phyloP scores from a whole-genome alignment of 2,113 vertebrate genomes.

The Sprattus sprattus region DNA sequence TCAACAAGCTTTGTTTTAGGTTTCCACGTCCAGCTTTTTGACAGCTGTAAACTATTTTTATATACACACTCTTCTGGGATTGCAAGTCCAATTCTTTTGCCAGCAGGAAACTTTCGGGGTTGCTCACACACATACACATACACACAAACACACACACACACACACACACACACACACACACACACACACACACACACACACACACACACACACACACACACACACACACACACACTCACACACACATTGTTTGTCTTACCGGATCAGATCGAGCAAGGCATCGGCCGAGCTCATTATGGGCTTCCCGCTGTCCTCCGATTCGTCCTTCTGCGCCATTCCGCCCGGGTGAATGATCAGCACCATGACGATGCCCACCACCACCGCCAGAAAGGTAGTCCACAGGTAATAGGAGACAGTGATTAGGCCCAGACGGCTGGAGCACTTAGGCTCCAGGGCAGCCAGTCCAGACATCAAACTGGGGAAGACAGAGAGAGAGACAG shows the following conservation, averaged over 20 bases:
- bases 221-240: constrained; percentile 6
- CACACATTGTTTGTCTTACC: constrained; percentile 68
- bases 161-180: not conserved
- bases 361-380: constrained; percentile 95
- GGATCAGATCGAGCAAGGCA: constrained; percentile 91
- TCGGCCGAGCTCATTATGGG: constrained; percentile 95
- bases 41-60: not conserved
- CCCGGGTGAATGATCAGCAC: constrained; percentile 94
- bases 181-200: constrained; percentile 6
- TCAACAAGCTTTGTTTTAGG: not conserved
- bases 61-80: not conserved
- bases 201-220: not conserved
- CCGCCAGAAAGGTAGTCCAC: constrained; percentile 96
- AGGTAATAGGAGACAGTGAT: constrained; percentile 95
- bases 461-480: constrained; percentile 92
- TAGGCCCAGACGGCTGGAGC: constrained; percentile 90
- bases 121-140: not conserved
- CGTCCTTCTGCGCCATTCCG: constrained; percentile 90
- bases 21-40: not conserved
- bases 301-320: constrained; percentile 82
- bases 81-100: not conserved
- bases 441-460: constrained; percentile 93
- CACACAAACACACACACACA: not conserved
- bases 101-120: not conserved
- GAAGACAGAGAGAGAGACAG: constrained; percentile 42